Base-by-base conservation (phyloP, 2,113 vertebrate genomes). In the Orycteropus afer region DNA sequence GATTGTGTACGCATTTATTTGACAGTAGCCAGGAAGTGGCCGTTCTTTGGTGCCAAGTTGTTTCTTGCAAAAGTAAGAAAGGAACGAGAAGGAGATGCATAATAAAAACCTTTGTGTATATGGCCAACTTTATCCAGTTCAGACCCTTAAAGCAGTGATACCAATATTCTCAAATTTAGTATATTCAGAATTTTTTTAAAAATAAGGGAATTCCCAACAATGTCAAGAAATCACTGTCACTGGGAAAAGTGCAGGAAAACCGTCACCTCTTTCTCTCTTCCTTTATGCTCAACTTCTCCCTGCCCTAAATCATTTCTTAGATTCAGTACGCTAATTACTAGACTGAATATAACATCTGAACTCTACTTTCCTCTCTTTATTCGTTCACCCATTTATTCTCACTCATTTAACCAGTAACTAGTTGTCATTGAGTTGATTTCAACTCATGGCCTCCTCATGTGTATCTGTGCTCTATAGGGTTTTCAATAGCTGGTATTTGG, bases 1-100 rank as follows among this genome's bases (percentile, higher is more conserved):
- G 99, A 99, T 67, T 99, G 99, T 14, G 97, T 99, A 85, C 99
- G 99, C 95, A 99, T 99, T 96, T 99, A 99, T 81, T 98, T 99
- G 97, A 99, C 99, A 0, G 99, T 99, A 45, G 99, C 99, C 93
- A 99, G 99, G 96, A 99, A 99, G 97, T 99, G 99, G 99, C 98
- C 99, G 0, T 99, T 99, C 98, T 99, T 99, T 94, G 99, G 99
- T 40, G 99, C 99, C 82, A 99, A 99, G 94, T 77, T 99, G 81
- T 99, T 99, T 97, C 98, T 99, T 96, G 99, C 99, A 78, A 99
- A 99, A 98, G 99, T 99, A 97, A 98, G 98, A 90, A 92, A 82
- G 51, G 74, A 79, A 69, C 71, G 61, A 10, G 37, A 63, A 25
- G 45, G 53, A 57, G 59, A 69, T 12, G 7, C 45, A 0, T 78